Base-by-base conservation (phyloP, 2,113 vertebrate species). In the Rhombomys opimus region DNA sequence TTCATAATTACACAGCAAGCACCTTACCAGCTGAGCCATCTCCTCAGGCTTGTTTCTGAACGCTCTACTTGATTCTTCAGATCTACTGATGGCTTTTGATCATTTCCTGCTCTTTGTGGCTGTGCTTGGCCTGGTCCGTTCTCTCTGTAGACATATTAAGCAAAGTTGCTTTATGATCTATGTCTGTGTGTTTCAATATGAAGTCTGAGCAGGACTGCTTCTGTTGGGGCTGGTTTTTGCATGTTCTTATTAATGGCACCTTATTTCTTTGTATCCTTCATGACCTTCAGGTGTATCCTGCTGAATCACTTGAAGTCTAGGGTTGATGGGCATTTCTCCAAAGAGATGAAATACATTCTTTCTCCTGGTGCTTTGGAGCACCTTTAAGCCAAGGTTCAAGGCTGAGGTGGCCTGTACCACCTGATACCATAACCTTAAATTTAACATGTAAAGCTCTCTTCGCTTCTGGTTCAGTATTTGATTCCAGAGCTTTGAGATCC, bases 61-160 rank as follows among this genome's bases (percentile, higher is more conserved):
- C 61, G 32, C 93, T 57, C 87, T 75, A 35, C 59, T 94, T 78
- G 32, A 73, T 61, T 89, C n/a, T 77, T 76, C 27, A 81, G n/a
- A 52, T 65, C n/a, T 35, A 0, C 17, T 35, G 12, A 38, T 73
- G 13, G 57, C 70, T n/a, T 90, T 70, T 63, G 50, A 81, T 65
- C 46, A 1, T 72, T 94, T 91, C 72, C 15, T 75, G 6, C 90
- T 46, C 77, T 65, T 25, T 61, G 25, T 27, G n/a, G 20, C 11
- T 81, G 68, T 3, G 18, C 35, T 89, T 70, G 68, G 77, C 5
- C 75, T 90, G 54, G 15, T 30, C 84, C 80, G 90, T 89, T 57
- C 91, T 91, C 89, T 93, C 46, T 20, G 17, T 41, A 80, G 93
- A 57, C 57, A 38, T 68, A 65, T 52, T 73, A 84, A 80, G 23